A percentile compares a stretch with the other conserved stretches of the same genome.
Evolutionary conservation across 1,140 invertebrate genomes (phyloP).

Genomic region (Epicauta chinensis): DNA sequence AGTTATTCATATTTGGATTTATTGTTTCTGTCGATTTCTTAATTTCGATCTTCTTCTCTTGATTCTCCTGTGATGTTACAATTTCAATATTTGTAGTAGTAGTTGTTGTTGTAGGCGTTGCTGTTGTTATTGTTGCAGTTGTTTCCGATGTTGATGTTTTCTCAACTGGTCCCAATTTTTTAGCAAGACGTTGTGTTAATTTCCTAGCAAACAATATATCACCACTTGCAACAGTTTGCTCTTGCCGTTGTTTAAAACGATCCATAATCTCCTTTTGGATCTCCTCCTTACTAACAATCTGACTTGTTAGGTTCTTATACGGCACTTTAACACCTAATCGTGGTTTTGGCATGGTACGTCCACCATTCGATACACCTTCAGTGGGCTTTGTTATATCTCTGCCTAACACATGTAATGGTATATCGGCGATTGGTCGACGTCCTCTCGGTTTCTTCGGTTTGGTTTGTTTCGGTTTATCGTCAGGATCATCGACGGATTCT

Average conservation of each 20-base stretch:
- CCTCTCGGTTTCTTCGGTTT: constrained; percentile 17
- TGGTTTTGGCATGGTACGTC: constrained; percentile 33
- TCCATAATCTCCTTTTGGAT: constrained; percentile 46
- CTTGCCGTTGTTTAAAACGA: constrained; percentile 24
- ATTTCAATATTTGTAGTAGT: background rate
- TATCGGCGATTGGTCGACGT: constrained; percentile 22
- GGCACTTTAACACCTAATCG: constrained; percentile 44
- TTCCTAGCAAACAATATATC: constrained; percentile 37
- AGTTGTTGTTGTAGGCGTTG: background rate
- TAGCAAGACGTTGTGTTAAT: constrained; percentile 39
- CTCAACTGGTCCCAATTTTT: constrained; percentile 30
- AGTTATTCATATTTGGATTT: constrained; percentile 29
- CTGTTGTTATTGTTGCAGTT: constrained; percentile 1
- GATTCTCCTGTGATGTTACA: background rate
- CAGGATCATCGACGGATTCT: constrained; percentile 5
- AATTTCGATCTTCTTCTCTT: constrained; percentile 3
- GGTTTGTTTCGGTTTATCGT: background rate
- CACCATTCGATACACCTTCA: constrained; percentile 24
- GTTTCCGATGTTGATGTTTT: background rate
- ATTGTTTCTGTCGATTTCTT: constrained; percentile 1
- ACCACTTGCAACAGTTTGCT: constrained; percentile 10
- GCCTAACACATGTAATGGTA: constrained; percentile 30
- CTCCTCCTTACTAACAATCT: constrained; percentile 46
- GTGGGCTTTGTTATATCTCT: constrained; percentile 27
- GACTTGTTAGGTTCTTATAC: constrained; percentile 44